phyloP scores from a whole-genome alignment of 2,797 vertebrate species.

The Poecilia velifera region DNA sequence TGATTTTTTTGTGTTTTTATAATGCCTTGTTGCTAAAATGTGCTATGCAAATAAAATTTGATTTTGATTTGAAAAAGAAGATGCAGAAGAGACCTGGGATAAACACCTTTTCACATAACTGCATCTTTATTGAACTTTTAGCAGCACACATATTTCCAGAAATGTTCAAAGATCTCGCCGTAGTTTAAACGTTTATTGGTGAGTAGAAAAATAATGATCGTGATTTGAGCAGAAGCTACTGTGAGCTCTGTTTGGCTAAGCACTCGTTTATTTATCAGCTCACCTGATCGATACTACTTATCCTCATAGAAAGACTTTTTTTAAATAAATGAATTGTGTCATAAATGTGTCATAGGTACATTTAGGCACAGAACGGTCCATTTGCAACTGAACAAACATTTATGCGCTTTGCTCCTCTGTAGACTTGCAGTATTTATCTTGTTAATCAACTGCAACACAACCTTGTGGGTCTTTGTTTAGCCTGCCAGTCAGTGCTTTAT shows the following conservation, averaged over 20 bases:
- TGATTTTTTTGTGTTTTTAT: too few species aligned
- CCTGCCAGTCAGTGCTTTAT: conserved; percentile 41
- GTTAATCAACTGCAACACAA: conserved; percentile 38
- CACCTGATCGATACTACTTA: conserved; percentile 40
- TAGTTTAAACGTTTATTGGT: conserved; percentile 15
- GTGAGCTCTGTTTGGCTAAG: conserved; percentile 26
- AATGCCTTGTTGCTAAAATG: too few species aligned
- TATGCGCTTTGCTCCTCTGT: conserved; percentile 13
- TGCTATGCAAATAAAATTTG: neutral
- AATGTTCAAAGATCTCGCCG: neutral
- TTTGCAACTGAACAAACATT: conserved; percentile 15
- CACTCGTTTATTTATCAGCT: conserved; percentile 41
- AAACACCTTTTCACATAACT: neutral
- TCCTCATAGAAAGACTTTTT: conserved; percentile 32
- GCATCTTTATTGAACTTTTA: neutral
- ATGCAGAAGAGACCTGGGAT: neutral
- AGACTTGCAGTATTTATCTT: conserved; percentile 35
- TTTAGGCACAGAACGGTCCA: neutral
- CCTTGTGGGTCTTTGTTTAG: conserved; percentile 32
- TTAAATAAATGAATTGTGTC: conserved; percentile 9
- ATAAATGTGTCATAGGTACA: neutral
- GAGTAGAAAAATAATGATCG: conserved; percentile 17
- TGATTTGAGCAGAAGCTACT: conserved; percentile 13
- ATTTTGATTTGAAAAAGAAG: neutral
- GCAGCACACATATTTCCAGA: neutral